These are phyloP conservation scores for Steromphala cineraria DNA, from an alignment of 2,888 invertebrate species.

Conservation along the genomic window DNA sequence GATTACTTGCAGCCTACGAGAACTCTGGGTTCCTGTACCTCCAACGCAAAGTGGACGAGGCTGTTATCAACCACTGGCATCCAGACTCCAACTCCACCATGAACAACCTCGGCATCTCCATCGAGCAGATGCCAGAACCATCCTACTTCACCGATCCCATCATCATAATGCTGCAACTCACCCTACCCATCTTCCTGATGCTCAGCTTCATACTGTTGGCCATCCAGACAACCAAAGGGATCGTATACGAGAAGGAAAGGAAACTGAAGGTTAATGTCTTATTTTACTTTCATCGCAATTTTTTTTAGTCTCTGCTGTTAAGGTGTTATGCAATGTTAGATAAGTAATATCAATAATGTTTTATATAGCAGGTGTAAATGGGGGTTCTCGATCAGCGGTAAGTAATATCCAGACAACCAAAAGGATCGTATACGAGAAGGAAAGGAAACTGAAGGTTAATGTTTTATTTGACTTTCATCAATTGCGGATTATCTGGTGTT, in stretches of 20 bases:
- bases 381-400: too few species aligned
- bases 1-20: slow-evolving; percentile 79
- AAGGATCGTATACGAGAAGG: slow-evolving; percentile 85
- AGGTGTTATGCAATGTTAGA: too few species aligned
- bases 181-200: slow-evolving; percentile 86
- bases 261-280: slow-evolving; percentile 59
- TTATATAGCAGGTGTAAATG: too few species aligned
- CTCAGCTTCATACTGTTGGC: slow-evolving; percentile 87
- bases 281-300: too few species aligned
- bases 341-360: too few species aligned
- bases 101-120: slow-evolving; percentile 73
- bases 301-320: too few species aligned
- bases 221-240: slow-evolving; percentile 84
- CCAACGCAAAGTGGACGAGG: slow-evolving; percentile 79
- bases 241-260: slow-evolving; percentile 85
- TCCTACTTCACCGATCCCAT: slow-evolving; percentile 82
- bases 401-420: slow-evolving; percentile 87
- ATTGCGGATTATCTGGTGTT: too few species aligned
- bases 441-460: slow-evolving; percentile 77
- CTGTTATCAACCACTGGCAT: slow-evolving; percentile 68
- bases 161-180: slow-evolving; percentile 80
- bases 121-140: slow-evolving; percentile 86
- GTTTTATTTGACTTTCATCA: too few species aligned
- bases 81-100: slow-evolving; percentile 53
- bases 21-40: slow-evolving; percentile 82